Base-by-base conservation (phyloP, 2,797 vertebrate genomes). In the Florisuga fusca region DNA sequence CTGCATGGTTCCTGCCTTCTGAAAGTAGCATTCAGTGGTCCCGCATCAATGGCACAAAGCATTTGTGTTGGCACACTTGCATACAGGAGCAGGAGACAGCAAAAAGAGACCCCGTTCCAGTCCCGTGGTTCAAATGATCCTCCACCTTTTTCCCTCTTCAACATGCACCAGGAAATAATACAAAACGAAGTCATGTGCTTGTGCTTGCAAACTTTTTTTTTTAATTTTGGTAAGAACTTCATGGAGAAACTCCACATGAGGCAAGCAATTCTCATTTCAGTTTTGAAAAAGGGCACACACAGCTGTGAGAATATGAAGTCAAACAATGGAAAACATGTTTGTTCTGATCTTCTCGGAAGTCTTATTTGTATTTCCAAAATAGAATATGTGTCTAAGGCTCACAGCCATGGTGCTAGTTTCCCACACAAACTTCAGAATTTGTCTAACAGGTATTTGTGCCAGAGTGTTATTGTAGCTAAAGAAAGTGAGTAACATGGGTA, bases 11-110 rank as follows among this genome's bases (percentile, higher is more conserved):
- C 38, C 21, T 7, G 14, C 21, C 22, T 69, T 53, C 55, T 12
- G 18, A 63, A 69, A 73, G 16, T 22, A 82, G 41, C 19, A 6
- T 22, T 66, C 1, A 0, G 15, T 2, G 7, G 31, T 1, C 11
- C 4, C 10, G 7, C 50, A 36, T 6, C 17, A 26, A 63, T 4
- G 26, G 9, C 41, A 43, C 1, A 1, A 41, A 10, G 19, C 1
- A 1, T 20, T 80, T 0, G 0, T 27, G 29, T 6, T 58, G 34
- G 19, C 45, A 38, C 1, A 20, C 8, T 20, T 18, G 23, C 1
- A 0, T 3, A 25, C 9, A 71, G 66, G 59, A 89, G 36, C 46
- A 64, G 54, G 54, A 69, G 27, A 12, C 0, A 0, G 6, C 36
- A 53, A 50, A 34, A 23, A 23, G 29, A 46, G 4, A 16, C 5